Percentiles rank a stretch among this genome's conserved stretches.
Evolutionary conservation across 2,888 invertebrate genomes (phyloP).

Genomic region (Hydraecia micacea): DNA sequence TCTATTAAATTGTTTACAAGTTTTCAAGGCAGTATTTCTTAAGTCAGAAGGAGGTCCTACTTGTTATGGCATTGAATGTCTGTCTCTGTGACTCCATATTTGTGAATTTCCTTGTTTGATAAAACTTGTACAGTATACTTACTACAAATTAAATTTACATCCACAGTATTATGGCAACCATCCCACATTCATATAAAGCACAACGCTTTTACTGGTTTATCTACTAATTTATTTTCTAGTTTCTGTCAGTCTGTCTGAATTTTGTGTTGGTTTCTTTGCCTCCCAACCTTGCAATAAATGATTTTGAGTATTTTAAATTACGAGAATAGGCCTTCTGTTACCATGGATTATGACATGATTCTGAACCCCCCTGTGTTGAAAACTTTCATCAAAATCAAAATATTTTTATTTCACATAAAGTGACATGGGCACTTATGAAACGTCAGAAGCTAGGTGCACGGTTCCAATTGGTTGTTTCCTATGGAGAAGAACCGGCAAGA

Average conservation of each 20-base stretch:
- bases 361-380: too few relatives aligned
- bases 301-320: too few relatives aligned
- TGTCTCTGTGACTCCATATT: background rate
- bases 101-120: constrained; percentile 28
- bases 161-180: background rate
- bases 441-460: too few relatives aligned
- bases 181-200: background rate
- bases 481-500: too few relatives aligned
- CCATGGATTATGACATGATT: too few relatives aligned
- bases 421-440: too few relatives aligned
- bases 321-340: too few relatives aligned
- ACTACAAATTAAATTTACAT: background rate
- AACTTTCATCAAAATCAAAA: too few relatives aligned
- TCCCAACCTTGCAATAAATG: background rate
- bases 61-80: background rate
- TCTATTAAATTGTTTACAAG: background rate
- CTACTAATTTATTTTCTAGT: background rate
- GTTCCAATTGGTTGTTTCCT: too few relatives aligned
- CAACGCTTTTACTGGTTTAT: too few relatives aligned
- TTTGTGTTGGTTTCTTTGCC: background rate
- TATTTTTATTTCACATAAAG: too few relatives aligned
- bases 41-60: background rate
- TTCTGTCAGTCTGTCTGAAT: background rate
- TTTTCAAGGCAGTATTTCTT: background rate
- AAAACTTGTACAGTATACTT: background rate